Conservation (phyloP, 2,888 invertebrate species). For the Melanostoma scalare region DNA sequence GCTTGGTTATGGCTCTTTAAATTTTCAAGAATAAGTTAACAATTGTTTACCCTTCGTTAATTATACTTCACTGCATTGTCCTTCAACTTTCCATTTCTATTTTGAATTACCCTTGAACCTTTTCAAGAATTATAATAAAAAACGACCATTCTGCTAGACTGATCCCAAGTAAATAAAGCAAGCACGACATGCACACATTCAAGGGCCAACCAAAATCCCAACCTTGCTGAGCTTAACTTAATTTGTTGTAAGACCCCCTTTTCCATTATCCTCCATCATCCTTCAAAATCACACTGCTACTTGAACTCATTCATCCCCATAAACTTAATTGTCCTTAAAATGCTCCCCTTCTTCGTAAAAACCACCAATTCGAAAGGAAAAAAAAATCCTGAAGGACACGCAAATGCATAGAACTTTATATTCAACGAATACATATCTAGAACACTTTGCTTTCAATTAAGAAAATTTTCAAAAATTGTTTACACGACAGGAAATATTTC, state of each 20-base stretch:
- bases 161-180: conserved; percentile 26
- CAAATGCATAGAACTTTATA: conserved; percentile 34
- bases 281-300: conserved; percentile 46
- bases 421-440: conserved; percentile 31
- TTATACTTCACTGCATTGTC: conserved; percentile 31
- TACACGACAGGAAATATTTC: conserved; percentile 62
- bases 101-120: conserved; percentile 37
- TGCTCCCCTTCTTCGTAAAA: background rate
- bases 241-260: conserved; percentile 38
- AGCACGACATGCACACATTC: background rate
- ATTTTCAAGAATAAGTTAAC: conserved; percentile 28
- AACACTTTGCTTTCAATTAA: conserved; percentile 45
- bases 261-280: conserved; percentile 21
- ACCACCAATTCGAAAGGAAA: conserved; percentile 19
- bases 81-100: conserved; percentile 39
- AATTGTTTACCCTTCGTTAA: conserved; percentile 43
- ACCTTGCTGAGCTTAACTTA: conserved; percentile 42
- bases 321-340: conserved; percentile 53
- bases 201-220: conserved; percentile 18
- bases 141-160: conserved; percentile 36
- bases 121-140: conserved; percentile 33
- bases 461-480: conserved; percentile 56
- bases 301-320: conserved; percentile 45
- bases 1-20: conserved; percentile 35
- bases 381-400: conserved; percentile 27